Evolutionary conservation across 1,140 invertebrate genomes (phyloP).

Genomic region (Aphidius ervi): DNA sequence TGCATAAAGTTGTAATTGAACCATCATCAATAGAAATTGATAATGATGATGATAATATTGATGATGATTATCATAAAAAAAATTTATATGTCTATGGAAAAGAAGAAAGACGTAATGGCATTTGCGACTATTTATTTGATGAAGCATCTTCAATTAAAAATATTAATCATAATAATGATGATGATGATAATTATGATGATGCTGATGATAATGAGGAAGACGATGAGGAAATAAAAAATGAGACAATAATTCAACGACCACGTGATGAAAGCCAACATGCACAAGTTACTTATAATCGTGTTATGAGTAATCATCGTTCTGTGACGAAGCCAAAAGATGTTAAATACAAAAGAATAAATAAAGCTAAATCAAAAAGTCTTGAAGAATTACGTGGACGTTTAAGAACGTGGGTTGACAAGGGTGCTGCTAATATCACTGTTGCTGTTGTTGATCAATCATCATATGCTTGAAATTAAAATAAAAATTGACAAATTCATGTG

Average conservation of each 20-base stretch:
- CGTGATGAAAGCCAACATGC: constrained; percentile 40
- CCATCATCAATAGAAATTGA: too few relatives aligned
- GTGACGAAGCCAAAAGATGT: constrained; percentile 88
- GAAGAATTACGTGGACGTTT: constrained; percentile 77
- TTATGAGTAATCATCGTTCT: constrained; percentile 84
- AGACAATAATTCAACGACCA: constrained; percentile 4
- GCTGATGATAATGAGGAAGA: constrained; percentile 51
- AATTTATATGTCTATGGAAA: constrained; percentile 23
- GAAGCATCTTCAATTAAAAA: constrained; percentile 22
- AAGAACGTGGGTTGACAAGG: constrained; percentile 80
- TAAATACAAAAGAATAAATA: constrained; percentile 85
- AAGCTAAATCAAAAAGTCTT: constrained; percentile 82
- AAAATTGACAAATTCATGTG: too few relatives aligned
- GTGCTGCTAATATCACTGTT: constrained; percentile 27
- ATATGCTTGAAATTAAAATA: too few relatives aligned
- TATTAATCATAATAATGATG: constrained; percentile 38
- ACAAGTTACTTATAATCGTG: constrained; percentile 76
- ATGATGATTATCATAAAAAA: too few relatives aligned
- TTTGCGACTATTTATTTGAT: too few relatives aligned
- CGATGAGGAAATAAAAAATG: constrained; percentile 14
- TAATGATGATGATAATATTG: too few relatives aligned
- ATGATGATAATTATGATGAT: constrained; percentile 48
- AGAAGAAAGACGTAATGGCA: constrained; percentile 32
- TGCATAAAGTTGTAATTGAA: too few relatives aligned
- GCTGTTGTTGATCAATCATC: too few relatives aligned